Conservation (phyloP, 2,113 vertebrate genomes). For the Rattus norvegicus region DNA sequence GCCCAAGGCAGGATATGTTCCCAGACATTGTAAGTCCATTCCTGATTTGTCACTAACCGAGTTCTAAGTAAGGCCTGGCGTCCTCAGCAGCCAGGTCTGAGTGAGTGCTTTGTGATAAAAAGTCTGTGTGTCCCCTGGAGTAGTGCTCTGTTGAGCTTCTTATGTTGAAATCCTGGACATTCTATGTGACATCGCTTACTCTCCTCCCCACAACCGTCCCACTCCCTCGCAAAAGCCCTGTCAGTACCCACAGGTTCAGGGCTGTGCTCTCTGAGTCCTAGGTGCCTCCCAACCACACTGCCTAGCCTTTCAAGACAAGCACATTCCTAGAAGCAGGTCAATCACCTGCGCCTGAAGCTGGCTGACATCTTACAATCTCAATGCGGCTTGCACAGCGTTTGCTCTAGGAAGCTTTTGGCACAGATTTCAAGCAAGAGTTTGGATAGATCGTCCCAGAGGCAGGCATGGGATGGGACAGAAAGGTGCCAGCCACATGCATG, state of each 20-base stretch:
- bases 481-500: background rate
- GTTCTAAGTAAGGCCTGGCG: background rate
- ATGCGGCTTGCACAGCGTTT: too few relatives aligned
- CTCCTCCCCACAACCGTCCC: too few relatives aligned
- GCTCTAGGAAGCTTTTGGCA: background rate
- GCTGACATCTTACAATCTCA: background rate
- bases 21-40: background rate
- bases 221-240: background rate
- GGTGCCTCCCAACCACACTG: background rate
- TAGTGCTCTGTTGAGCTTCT: background rate
- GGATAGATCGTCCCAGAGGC: background rate
- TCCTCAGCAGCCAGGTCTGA: background rate
- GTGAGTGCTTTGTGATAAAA: too few relatives aligned
- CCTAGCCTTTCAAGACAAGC: background rate
- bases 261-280: background rate
- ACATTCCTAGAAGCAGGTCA: background rate
- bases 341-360: too few relatives aligned
- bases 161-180: background rate
- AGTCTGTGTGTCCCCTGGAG: background rate
- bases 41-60: background rate
- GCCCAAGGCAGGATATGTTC: background rate
- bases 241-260: background rate
- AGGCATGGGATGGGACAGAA: background rate
- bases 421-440: background rate
- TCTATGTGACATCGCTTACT: background rate